Evolutionary conservation across 2,888 invertebrate genomes (phyloP).

Genomic region (Andricus quercusramuli): DNA sequence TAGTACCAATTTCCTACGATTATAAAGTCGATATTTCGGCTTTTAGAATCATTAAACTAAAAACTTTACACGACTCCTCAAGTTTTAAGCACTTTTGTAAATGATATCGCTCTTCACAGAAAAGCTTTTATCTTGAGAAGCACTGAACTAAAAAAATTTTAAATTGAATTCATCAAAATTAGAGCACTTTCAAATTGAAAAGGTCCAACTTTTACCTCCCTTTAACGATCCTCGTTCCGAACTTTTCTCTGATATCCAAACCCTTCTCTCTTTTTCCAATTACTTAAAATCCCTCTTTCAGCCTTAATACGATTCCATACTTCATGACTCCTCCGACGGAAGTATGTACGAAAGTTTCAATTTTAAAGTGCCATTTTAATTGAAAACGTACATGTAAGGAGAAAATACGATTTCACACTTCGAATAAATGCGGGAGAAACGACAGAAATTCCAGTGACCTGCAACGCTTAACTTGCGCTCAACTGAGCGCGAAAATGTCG

Average conservation of each 20-base stretch:
- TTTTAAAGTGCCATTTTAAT: not conserved
- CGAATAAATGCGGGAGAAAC: not conserved
- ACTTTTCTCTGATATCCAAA: slow-evolving; percentile 9
- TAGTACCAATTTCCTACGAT: not conserved
- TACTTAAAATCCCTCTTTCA: slow-evolving; percentile 15
- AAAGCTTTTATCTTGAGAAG: not conserved
- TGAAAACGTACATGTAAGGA: not conserved
- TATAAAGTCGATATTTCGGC: not conserved
- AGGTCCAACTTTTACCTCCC: not conserved
- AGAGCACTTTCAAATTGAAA: slow-evolving; percentile 28
- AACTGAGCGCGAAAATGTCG: slow-evolving; percentile 7
- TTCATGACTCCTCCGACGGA: not conserved
- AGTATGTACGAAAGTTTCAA: not conserved
- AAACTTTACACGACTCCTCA: not conserved
- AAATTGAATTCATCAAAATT: slow-evolving; percentile 21
- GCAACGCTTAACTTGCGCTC: slow-evolving; percentile 4
- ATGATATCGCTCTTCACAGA: not conserved
- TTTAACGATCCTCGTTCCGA: slow-evolving; percentile 20
- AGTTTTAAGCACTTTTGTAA: not conserved
- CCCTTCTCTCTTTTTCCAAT: slow-evolving; percentile 4
- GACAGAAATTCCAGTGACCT: not conserved
- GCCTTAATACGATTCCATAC: not conserved
- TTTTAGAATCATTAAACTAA: not conserved
- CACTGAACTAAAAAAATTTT: not conserved
- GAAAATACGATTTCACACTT: not conserved